A percentile compares a stretch with the other conserved stretches of the same genome.
phyloP scores from a whole-genome alignment of 2,888 invertebrate species.

The Epinotia bilunana region DNA sequence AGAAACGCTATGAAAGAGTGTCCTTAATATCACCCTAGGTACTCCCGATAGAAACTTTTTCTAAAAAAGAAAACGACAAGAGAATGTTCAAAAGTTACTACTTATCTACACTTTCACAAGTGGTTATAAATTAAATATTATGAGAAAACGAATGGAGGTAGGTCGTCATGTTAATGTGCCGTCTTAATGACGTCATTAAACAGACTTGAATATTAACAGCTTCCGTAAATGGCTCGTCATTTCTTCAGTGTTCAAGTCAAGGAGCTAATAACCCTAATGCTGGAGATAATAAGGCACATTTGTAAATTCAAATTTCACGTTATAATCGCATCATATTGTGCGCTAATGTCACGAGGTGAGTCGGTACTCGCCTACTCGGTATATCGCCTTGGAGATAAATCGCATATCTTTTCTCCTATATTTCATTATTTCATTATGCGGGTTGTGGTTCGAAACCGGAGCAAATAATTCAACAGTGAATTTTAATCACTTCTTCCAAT shows the following conservation, averaged over 20 bases:
- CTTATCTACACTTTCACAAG: conserved; percentile 23
- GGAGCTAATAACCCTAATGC: conserved; percentile 13
- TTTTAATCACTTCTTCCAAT: no score
- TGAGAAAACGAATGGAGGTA: conserved; percentile 26
- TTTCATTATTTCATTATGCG: no score
- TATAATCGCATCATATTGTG: neutral
- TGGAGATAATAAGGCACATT: conserved; percentile 11
- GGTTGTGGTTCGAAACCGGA: no score
- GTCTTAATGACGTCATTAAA: conserved; percentile 33
- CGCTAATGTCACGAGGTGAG: neutral
- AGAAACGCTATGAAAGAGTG: no score
- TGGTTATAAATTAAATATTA: conserved; percentile 20
- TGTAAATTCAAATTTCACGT: conserved; percentile 1
- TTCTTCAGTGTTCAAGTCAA: conserved; percentile 25
- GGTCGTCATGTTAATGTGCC: conserved; percentile 27
- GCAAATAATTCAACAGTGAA: no score
- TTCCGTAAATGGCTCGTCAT: conserved; percentile 35
- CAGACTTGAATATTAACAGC: conserved; percentile 31
- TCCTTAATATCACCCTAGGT: no score
- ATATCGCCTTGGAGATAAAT: neutral
- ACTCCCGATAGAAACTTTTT: no score
- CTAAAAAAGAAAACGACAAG: neutral
- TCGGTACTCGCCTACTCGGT: neutral
- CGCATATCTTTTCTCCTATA: neutral
- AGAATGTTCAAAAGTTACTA: neutral